Conservation (phyloP, 2,113 vertebrate genomes). For the Irena cyanogastra region DNA sequence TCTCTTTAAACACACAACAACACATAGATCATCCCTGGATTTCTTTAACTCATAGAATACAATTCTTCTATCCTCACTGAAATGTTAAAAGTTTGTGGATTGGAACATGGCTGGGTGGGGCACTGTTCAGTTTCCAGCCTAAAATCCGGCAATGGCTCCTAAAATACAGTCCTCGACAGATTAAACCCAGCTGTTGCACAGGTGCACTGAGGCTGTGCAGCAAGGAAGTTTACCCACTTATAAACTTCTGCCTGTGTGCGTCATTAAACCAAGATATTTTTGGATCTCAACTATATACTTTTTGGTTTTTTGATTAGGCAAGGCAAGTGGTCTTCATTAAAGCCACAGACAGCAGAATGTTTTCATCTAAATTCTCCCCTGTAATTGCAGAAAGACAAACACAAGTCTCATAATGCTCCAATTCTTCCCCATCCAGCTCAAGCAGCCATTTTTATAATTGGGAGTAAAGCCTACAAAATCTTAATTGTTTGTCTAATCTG, state of each 20-base stretch:
- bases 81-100: slow-evolving; percentile 32
- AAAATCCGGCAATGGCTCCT: neutral
- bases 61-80: slow-evolving; percentile 14
- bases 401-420: neutral
- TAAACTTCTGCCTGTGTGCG: slow-evolving; percentile 8
- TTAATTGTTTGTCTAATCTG: neutral
- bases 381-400: slow-evolving; percentile 15
- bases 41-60: slow-evolving; percentile 35
- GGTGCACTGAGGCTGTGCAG: slow-evolving; percentile 41
- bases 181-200: slow-evolving; percentile 55
- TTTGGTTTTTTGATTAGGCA: slow-evolving; percentile 38
- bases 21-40: neutral
- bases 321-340: slow-evolving; percentile 45
- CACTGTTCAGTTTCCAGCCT: slow-evolving; percentile 10
- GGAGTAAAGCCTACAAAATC: neutral
- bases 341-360: neutral
- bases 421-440: neutral
- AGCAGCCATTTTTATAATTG: neutral
- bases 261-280: slow-evolving; percentile 51
- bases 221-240: neutral
- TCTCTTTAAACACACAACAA: neutral
- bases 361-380: slow-evolving; percentile 20
- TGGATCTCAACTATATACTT: slow-evolving; percentile 20
- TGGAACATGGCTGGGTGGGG: slow-evolving; percentile 45
- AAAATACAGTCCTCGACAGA: neutral